Evolutionary conservation across 1,140 invertebrate genomes (phyloP), one percentile per base, ranked within the genome.

Genomic region (Pogonomyrmex californicus): DNA sequence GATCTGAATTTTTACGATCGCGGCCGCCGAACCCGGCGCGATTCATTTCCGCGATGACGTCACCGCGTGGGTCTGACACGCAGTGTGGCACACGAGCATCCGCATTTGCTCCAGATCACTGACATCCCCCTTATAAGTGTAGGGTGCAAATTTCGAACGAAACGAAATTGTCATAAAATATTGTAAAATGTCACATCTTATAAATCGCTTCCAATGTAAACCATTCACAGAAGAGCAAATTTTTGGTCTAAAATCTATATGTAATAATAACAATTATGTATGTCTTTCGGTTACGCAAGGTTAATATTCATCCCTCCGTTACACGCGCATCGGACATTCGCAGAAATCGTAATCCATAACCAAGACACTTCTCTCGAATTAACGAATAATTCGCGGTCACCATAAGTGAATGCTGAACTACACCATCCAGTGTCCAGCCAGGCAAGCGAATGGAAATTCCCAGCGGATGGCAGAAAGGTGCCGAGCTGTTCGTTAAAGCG

Each of bases 1-100:
- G 91, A 91, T 47, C 81, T 63, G 91, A 91, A 91, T 91, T 91
- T 88, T 75, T 73, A 91, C n/a, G 63, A 90, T 73, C 85, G 56
- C 75, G 56, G 38, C 30, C 73, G 60, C 47, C 78, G 47, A 87
- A 85, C 7, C 60, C 86, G 49, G 51, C 44, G 78, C 79, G 51
- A 83, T 56, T 90, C 89, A 58, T 68, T 65, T 36, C 33, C 68
- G 58, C 41, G 51, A 38, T 65, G 86, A 77, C 83, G 86, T 88
- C 76, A 78, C 2, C 78, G 44, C 54, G 56, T 63, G 68, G 63
- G 23, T 86, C 83, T 66, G 86, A 79, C 51, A 73, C 33, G 23
- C 30, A 38, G 23, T 10, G 51, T 70, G 49, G 51, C 23, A 81
- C 78, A 58, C 44, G 14, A 23, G 54, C 68, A 47, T 44, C 41